Base-by-base conservation (phyloP, 1,140 invertebrate species). In the Bombus consobrinus region DNA sequence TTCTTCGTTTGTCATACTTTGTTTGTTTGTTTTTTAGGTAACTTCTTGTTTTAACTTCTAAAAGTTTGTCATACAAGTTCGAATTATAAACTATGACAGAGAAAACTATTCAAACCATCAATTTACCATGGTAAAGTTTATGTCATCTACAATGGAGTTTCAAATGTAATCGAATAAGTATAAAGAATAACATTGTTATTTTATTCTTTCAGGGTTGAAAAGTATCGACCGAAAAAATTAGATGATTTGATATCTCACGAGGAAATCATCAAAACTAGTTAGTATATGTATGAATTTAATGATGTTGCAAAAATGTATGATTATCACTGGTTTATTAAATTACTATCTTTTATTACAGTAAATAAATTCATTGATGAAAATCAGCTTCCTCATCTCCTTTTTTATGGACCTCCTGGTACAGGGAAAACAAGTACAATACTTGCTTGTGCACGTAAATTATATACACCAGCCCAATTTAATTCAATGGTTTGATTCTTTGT, bases 341-440 rank as follows among this genome's bases (percentile, higher is more conserved):
- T 53, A 62, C 28, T 69, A 71, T 88, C 79, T 90, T 39, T 92
- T 92, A 92, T 97, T 96, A 85, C 94, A 99, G 99, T 99, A 90
- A 97, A 97, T 85, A 98, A 97, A 94, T 99, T 99, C 94, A 99
- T 99, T 73, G 96, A 97, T 85, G 98, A 99, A 93, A 97, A 99
- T 94, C 97, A 98, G 88, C 94, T 99, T 64, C 99, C 99, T 6
- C 99, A 99, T 96, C 95, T 99, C 47, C 95, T 99, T 32, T 98
- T 99, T 89, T 99, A 99, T 96, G 99, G 99, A 4, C 99, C 99
- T 66, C 99, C 99, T 18, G 99, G 99, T 75, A 99, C 99, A 73
- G 99, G 99, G 37, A 99, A 99, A 96, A 99, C 99, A 0, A 99
- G 98, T 91, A 99, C 99, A 34, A 99, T 99, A 90, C 95, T 99